phyloP scores from a whole-genome alignment of 2,888 invertebrate genomes.

The Anaspis maculata region DNA sequence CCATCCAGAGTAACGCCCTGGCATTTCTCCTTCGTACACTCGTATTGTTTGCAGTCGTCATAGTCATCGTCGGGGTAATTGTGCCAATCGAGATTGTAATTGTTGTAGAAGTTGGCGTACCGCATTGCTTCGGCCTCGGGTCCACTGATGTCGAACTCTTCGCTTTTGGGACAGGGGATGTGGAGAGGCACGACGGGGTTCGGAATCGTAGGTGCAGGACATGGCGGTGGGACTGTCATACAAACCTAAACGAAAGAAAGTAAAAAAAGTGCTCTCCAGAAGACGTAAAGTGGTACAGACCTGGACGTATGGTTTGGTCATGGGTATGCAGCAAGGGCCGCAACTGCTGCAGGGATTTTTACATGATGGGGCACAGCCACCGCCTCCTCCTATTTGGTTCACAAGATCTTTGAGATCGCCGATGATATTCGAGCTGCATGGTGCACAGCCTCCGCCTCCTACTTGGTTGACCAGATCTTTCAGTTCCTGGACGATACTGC shows the following conservation, averaged over 20 bases:
- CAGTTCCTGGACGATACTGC: too few relatives aligned
- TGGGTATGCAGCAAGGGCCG: too few relatives aligned
- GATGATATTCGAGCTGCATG: not conserved
- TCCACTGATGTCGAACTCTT: not conserved
- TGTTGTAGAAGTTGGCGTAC: conserved; percentile 36
- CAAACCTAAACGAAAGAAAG: conserved; percentile 26
- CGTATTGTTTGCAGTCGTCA: conserved; percentile 1
- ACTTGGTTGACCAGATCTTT: not conserved
- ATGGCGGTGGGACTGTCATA: conserved; percentile 31
- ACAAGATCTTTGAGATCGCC: not conserved
- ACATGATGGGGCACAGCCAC: not conserved
- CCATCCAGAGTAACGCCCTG: conserved; percentile 27
- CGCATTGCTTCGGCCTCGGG: conserved; percentile 12
- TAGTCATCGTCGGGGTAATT: conserved; percentile 8
- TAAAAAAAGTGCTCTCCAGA: too few relatives aligned
- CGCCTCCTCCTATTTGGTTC: not conserved
- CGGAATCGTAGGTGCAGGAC: conserved; percentile 29
- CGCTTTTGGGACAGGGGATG: conserved; percentile 22
- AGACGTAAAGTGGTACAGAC: too few relatives aligned
- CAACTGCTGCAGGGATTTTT: too few relatives aligned
- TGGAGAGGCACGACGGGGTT: conserved; percentile 31
- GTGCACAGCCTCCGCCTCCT: not conserved
- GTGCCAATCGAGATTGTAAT: conserved; percentile 34
- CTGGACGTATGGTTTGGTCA: too few relatives aligned
- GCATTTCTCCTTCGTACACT: conserved; percentile 5